phyloP scores from a whole-genome alignment of 2,797 vertebrate species.

The Garrulus glandarius region DNA sequence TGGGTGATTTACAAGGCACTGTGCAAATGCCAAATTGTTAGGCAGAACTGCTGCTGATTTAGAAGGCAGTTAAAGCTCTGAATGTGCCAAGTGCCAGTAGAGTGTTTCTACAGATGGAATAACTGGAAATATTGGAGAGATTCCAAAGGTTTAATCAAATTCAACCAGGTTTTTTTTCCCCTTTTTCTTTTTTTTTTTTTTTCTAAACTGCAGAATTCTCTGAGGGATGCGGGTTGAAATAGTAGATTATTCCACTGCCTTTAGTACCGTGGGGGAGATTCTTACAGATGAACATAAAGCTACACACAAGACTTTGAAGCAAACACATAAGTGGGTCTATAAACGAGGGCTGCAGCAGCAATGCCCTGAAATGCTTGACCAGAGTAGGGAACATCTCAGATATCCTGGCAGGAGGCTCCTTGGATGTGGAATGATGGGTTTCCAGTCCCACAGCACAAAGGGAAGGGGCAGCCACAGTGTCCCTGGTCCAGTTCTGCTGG shows the following conservation, averaged over 20 bases:
- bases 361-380: background rate
- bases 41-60: conserved; percentile 71
- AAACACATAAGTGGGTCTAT: background rate
- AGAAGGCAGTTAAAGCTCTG: conserved; percentile 70
- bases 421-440: background rate
- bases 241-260: conserved; percentile 64
- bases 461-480: background rate
- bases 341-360: background rate
- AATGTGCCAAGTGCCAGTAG: conserved; percentile 70
- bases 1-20: conserved; percentile 67
- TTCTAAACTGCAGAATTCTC: conserved; percentile 43
- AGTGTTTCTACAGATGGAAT: conserved; percentile 75
- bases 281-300: background rate
- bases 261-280: conserved; percentile 8
- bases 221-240: conserved; percentile 11
- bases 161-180: conserved; percentile 31
- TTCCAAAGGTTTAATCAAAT: conserved; percentile 74
- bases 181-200: background rate
- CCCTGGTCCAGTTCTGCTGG: background rate
- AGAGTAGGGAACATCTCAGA: background rate
- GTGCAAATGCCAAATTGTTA: conserved; percentile 71
- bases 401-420: background rate
- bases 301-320: background rate
- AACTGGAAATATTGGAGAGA: conserved; percentile 72
- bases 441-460: background rate